Evolutionary conservation across 2,888 invertebrate genomes (phyloP).

Genomic region (Agrypnus murinus): DNA sequence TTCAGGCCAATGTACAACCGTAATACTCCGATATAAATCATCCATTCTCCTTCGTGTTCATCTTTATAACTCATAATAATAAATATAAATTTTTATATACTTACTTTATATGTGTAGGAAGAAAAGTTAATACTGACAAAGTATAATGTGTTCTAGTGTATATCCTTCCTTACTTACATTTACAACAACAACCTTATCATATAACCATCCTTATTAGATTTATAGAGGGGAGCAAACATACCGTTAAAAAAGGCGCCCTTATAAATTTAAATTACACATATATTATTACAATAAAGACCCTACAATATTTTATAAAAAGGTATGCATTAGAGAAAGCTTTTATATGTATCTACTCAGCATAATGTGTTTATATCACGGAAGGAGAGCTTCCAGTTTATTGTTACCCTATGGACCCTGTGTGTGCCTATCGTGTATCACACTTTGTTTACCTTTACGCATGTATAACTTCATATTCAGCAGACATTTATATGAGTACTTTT

Average conservation of each 20-base stretch:
- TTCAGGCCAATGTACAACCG: not conserved
- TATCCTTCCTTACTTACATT: conserved; percentile 5
- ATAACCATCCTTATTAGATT: not conserved
- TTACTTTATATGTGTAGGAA: not conserved
- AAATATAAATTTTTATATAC: conserved; percentile 4
- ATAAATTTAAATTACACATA: not conserved
- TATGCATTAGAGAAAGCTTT: conserved; percentile 7
- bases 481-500: conserved; percentile 24
- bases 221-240: not conserved
- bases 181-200: conserved; percentile 6
- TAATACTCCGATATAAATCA: not conserved
- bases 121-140: conserved; percentile 8
- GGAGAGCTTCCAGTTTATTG: not conserved
- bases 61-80: conserved; percentile 7
- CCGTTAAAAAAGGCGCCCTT: conserved; percentile 7
- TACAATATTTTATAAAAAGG: conserved; percentile 5
- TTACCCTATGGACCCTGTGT: not conserved
- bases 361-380: not conserved
- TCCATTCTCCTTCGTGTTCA: not conserved
- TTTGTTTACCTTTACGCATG: conserved; percentile 26
- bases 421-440: conserved; percentile 1
- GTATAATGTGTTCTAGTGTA: not conserved
- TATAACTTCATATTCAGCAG: conserved; percentile 17
- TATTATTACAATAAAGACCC: not conserved
- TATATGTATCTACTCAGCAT: not conserved